Percentiles rank a stretch among this genome's conserved stretches.
Conservation (phyloP, 1,140 invertebrate genomes). For the Plectrocnemia conspersa region DNA sequence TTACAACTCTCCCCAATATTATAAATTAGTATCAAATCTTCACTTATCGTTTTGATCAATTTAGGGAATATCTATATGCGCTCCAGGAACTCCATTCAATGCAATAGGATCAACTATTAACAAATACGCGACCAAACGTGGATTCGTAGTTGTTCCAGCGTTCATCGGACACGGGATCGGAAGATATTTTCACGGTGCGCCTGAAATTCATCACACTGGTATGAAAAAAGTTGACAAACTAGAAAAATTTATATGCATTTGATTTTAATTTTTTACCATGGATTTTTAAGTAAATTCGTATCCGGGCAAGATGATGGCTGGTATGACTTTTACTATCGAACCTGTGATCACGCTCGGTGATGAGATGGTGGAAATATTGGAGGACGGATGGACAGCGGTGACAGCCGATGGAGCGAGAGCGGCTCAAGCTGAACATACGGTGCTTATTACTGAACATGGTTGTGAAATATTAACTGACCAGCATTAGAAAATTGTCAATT, state of each 20-base stretch:
- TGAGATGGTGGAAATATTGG: constrained; percentile 62
- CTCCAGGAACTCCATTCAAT: constrained; percentile 66
- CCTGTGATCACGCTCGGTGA: constrained; percentile 77
- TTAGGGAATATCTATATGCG: constrained; percentile 70
- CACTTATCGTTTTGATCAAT: constrained; percentile 21
- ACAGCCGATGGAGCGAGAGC: constrained; percentile 73
- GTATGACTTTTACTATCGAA: constrained; percentile 94
- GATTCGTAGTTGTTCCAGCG: constrained; percentile 66
- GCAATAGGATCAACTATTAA: constrained; percentile 70
- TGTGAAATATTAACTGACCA: constrained; percentile 65
- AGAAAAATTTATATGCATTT: neutral
- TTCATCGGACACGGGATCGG: constrained; percentile 94
- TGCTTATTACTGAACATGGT: constrained; percentile 74
- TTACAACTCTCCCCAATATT: too few species aligned
- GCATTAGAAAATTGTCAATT: constrained; percentile 11
- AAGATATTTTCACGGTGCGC: constrained; percentile 84
- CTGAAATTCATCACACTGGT: constrained; percentile 78
- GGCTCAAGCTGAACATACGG: constrained; percentile 89
- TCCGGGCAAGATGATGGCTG: constrained; percentile 71
- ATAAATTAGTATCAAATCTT: too few species aligned
- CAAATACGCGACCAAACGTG: constrained; percentile 57
- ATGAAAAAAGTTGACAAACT: neutral
- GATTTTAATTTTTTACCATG: neutral
- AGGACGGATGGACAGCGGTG: constrained; percentile 86
- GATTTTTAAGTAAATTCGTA: constrained; percentile 59